phyloP scores from a whole-genome alignment of 2,888 invertebrate species.

The Lasioglossum vierecki region DNA sequence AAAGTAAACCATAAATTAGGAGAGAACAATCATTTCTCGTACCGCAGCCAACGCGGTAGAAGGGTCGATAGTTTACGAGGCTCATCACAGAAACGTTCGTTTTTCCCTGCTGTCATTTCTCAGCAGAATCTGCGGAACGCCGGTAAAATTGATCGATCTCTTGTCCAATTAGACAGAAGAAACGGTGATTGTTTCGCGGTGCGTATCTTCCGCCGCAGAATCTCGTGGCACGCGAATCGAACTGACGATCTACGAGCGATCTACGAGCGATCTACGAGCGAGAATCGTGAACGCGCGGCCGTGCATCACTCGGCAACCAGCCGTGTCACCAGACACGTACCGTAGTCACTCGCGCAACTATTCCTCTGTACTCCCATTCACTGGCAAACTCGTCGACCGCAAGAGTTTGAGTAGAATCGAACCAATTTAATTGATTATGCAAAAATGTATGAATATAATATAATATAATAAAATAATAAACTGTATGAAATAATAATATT shows the following conservation, averaged over 20 bases:
- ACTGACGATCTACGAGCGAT: not conserved
- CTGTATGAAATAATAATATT: too few relatives aligned
- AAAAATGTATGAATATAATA: too few relatives aligned
- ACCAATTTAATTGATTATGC: not conserved
- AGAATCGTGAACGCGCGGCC: slow-evolving; percentile 26
- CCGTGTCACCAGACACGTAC: slow-evolving; percentile 44
- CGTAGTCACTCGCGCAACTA: slow-evolving; percentile 13
- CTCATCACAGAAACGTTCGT: not conserved
- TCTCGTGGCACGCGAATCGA: not conserved
- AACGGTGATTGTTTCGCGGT: not conserved
- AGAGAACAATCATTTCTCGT: not conserved
- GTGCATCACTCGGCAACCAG: slow-evolving; percentile 45
- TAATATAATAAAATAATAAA: too few relatives aligned
- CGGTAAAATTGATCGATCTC: not conserved
- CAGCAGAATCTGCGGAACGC: not conserved
- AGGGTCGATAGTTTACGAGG: not conserved
- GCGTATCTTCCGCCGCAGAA: not conserved
- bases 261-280: slow-evolving; percentile 8
- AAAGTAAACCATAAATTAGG: not conserved
- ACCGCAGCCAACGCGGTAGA: not conserved
- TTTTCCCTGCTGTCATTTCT: not conserved
- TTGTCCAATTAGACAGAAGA: not conserved
- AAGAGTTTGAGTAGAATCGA: not conserved
- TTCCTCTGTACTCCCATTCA: not conserved
- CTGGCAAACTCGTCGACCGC: not conserved